A percentile compares a stretch with the other conserved stretches of the same genome.
These are phyloP conservation scores for Scomber japonicus DNA, from an alignment of 2,113 vertebrate species.

Conservation along the genomic window DNA sequence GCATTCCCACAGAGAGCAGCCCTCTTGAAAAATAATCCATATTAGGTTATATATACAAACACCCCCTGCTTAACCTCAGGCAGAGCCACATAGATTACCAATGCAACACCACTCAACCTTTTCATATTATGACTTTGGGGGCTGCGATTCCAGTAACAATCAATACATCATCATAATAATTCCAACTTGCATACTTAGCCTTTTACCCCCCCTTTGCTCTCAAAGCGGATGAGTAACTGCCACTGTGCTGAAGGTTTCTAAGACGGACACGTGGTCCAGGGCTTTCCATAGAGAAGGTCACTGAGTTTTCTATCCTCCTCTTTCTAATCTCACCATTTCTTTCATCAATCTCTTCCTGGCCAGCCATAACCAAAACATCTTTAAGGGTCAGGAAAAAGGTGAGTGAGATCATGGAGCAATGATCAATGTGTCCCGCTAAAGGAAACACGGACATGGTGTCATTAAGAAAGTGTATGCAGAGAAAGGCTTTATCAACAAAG, in stretches of 20 bases:
- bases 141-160: conserved; percentile 43
- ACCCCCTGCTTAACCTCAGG: conserved; percentile 28
- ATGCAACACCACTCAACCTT: conserved; percentile 47
- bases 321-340: neutral
- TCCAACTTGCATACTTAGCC: conserved; percentile 52
- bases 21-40: conserved; percentile 50
- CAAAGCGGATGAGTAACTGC: conserved; percentile 16
- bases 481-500: neutral
- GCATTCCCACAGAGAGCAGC: conserved; percentile 20
- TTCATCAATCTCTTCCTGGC: neutral
- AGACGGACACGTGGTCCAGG: neutral
- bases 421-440: neutral
- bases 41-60: conserved; percentile 57
- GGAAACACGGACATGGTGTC: neutral
- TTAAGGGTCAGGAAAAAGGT: conserved; percentile 4
- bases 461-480: neutral
- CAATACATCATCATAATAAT: conserved; percentile 66
- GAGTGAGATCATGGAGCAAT: neutral
- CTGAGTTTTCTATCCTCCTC: conserved; percentile 16
- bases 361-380: conserved; percentile 3
- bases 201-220: neutral
- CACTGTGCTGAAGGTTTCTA: conserved; percentile 12
- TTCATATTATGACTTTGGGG: conserved; percentile 43
- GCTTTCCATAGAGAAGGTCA: conserved; percentile 10
- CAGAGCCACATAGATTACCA: conserved; percentile 54